Evolutionary conservation across 2,113 vertebrate genomes (phyloP).

Genomic region (Antechinus stuartii): DNA sequence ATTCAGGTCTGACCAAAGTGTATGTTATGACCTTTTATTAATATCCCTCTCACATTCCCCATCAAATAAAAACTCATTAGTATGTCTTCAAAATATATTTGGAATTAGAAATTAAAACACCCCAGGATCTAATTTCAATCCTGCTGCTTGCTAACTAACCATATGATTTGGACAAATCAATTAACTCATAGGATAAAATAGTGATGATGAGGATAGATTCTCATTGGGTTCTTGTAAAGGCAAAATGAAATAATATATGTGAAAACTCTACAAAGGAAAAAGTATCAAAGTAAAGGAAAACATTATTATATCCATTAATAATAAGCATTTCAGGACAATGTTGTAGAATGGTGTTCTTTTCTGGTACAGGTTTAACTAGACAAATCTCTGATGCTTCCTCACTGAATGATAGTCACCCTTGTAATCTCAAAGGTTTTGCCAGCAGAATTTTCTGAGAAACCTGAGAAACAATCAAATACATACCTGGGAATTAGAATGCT

Average conservation of each 20-base stretch:
- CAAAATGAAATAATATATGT: not conserved
- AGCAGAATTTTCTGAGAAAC: not conserved
- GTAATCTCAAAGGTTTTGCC: not conserved
- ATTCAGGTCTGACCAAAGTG: not conserved
- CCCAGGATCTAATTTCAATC: not conserved
- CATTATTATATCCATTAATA: not conserved
- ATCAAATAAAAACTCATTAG: not conserved
- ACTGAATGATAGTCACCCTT: not conserved
- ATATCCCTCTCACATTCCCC: not conserved
- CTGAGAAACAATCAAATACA: not conserved
- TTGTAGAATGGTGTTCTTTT: not conserved
- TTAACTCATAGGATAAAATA: not conserved
- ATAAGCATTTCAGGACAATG: not conserved
- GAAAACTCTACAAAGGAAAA: not conserved
- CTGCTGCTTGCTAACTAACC: not conserved
- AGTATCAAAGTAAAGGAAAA: not conserved
- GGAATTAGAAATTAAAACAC: not conserved
- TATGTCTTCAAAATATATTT: not conserved
- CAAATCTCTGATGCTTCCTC: not conserved
- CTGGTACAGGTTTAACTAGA: not conserved
- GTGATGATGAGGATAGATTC: not conserved
- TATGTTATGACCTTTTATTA: not conserved
- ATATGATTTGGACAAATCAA: not conserved
- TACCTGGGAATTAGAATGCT: not conserved
- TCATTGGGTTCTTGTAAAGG: not conserved